phyloP scores from a whole-genome alignment of 2,797 vertebrate species.

The Petrocephalus sullivani region DNA sequence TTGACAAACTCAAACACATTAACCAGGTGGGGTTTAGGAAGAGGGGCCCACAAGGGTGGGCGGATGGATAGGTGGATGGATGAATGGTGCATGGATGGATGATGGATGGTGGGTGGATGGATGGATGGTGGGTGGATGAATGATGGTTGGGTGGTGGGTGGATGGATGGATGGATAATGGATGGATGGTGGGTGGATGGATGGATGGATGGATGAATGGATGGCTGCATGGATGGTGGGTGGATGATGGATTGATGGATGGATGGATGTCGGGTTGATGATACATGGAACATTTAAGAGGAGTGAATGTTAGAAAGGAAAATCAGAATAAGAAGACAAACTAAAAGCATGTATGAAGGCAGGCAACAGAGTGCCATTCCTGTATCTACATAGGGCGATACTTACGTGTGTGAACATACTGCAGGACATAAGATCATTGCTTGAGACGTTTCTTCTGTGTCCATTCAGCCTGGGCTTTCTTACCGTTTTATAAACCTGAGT shows the following conservation, averaged over 20 bases:
- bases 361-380: background rate
- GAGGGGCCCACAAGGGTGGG: background rate
- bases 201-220: too few relatives aligned
- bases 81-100: too few relatives aligned
- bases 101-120: too few relatives aligned
- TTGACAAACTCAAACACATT: slow-evolving; percentile 74
- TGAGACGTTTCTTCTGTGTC: background rate
- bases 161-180: background rate
- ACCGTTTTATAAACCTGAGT: background rate
- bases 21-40: slow-evolving; percentile 64
- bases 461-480: background rate
- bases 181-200: background rate
- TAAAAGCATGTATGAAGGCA: background rate
- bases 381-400: background rate
- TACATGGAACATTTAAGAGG: background rate
- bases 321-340: background rate
- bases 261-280: background rate
- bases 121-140: background rate
- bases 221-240: background rate
- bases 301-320: background rate
- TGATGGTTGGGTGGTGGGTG: background rate
- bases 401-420: background rate
- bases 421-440: background rate
- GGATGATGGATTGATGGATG: background rate
- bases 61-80: too few relatives aligned